Percentiles rank a stretch among this genome's conserved stretches.
These are phyloP conservation scores for Dipodomys spectabilis DNA, from an alignment of 2,113 vertebrate genomes.

Conservation along the genomic window DNA sequence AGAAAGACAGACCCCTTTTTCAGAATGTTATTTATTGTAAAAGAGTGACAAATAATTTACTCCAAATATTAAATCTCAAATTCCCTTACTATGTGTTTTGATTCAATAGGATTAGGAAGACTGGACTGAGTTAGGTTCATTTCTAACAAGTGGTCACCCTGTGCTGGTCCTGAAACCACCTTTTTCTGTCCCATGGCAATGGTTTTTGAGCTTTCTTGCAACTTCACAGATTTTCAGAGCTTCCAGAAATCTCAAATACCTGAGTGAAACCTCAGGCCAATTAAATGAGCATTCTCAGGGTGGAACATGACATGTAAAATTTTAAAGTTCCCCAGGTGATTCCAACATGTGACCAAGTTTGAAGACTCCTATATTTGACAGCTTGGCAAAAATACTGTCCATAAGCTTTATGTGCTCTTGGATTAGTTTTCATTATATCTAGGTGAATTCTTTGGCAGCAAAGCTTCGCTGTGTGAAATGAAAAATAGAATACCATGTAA, in stretches of 20 bases:
- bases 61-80: neutral
- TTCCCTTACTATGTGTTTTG: neutral
- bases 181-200: neutral
- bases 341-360: neutral
- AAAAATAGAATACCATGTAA: constrained; percentile 28
- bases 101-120: neutral
- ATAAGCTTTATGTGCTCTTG: neutral
- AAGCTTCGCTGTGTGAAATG: constrained; percentile 7
- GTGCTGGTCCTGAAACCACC: neutral
- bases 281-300: constrained; percentile 14
- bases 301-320: neutral
- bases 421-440: neutral
- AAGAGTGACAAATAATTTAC: neutral
- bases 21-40: neutral
- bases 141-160: neutral
- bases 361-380: neutral
- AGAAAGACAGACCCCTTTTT: neutral
- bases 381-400: neutral
- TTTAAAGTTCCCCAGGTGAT: neutral
- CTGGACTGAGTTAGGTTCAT: neutral
- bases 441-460: neutral
- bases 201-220: neutral
- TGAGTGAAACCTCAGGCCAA: neutral
- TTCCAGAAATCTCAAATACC: constrained; percentile 19
- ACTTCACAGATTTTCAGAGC: neutral